Evolutionary conservation across 1,140 invertebrate species (phyloP), one percentile per base, ranked within the genome.

Genomic region (Coelopa frigida): DNA sequence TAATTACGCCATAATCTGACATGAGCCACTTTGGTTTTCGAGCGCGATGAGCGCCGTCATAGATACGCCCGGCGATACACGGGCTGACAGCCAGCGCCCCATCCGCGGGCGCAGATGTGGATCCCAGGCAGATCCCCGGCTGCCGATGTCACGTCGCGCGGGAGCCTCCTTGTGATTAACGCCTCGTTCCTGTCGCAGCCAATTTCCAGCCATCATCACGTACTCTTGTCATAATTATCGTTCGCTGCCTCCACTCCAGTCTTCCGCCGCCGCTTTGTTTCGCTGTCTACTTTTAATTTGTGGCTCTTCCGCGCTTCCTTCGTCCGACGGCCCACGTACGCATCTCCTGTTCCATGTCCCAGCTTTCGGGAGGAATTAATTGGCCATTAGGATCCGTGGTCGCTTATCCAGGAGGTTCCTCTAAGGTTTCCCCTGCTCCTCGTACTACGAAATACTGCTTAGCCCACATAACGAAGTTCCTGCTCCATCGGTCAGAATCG

Each of bases 171-270:
- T 29, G 36, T 39, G 37, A 39, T 41, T 48, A 32, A 41, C 29
- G 38, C 32, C 20, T 40, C 29, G 27, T 26, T 48, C 43, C 24
- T 48, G 43, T 46, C 44, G 47, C 41, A 49, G 44, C 36, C 42
- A 49, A 44, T 50, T 58, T 64, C 49, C 53, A 38, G 59, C 61
- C 64, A 65, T 65, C 61, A 65, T 65, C 61, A 65, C 61, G 61
- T 65, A 65, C 61, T 59, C 59, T 58, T 65, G 61, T 61, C 61
- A 65, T 65, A 65, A 65, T 65, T 64, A 65, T 61, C 61, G 61
- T 64, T 58, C 53, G 44, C 27, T 48, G 40, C 44, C 31, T 20
- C 10, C 24, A 24, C 14, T 48, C 36, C 36, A 41, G 33, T 38
- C 21, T 22, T 22, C 18, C n/a, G 42, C 35, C 12, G 14, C 6